Conservation (phyloP, 2,113 vertebrate species). For the Isurus oxyrinchus region DNA sequence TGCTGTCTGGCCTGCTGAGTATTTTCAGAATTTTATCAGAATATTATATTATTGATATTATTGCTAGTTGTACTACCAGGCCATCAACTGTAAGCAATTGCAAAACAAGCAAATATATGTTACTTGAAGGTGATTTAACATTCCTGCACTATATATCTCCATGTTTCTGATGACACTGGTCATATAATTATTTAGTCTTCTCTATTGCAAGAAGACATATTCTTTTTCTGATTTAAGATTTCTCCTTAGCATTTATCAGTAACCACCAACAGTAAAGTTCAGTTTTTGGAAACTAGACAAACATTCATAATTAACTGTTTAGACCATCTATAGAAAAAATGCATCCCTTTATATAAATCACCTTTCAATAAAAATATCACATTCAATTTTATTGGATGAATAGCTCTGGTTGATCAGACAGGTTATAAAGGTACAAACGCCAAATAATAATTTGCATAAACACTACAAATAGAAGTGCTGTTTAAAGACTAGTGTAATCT, state of each 20-base stretch:
- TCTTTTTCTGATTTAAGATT: neutral
- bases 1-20: neutral
- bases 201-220: neutral
- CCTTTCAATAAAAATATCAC: neutral
- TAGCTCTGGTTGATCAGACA: neutral
- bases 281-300: neutral
- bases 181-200: neutral
- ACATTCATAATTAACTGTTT: neutral
- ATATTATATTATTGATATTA: neutral
- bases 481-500: slow-evolving; percentile 4
- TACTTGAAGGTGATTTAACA: slow-evolving; percentile 24
- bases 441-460: neutral
- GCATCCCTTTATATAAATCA: neutral
- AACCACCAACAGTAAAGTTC: neutral
- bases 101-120: neutral
- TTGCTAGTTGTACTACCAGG: neutral
- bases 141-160: neutral
- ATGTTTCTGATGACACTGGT: neutral
- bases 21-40: neutral
- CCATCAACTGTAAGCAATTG: neutral
- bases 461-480: neutral
- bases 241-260: neutral
- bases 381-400: neutral
- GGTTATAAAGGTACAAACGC: neutral
- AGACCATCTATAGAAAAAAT: neutral